phyloP scores from a whole-genome alignment of 2,113 vertebrate species.

The Podilymbus podiceps region DNA sequence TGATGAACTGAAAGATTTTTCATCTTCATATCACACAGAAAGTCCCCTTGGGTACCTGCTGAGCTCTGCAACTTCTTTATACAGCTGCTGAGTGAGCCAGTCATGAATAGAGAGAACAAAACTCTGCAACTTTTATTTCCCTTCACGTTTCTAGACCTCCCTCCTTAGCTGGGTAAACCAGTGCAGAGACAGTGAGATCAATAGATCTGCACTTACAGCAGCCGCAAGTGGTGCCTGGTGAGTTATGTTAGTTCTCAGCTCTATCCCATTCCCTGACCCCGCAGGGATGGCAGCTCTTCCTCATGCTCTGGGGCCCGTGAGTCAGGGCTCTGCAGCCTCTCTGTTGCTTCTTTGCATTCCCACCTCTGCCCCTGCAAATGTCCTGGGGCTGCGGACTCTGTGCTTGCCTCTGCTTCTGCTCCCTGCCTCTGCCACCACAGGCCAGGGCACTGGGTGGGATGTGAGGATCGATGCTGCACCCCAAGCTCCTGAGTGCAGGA shows the following conservation, averaged over 20 bases:
- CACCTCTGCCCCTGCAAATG: background rate
- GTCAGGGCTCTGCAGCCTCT: background rate
- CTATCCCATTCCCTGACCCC: fast-evolving
- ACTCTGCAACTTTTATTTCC: background rate
- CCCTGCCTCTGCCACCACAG: background rate
- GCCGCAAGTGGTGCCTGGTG: background rate
- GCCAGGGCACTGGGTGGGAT: background rate
- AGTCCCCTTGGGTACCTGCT: background rate
- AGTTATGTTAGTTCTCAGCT: background rate
- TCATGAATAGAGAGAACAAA: background rate
- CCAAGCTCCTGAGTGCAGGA: constrained; percentile 50
- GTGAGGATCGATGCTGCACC: background rate
- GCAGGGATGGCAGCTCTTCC: background rate
- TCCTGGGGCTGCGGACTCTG: fast-evolving
- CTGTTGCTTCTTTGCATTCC: background rate
- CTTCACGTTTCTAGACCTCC: background rate
- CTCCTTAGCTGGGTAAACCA: background rate
- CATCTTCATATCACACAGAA: background rate
- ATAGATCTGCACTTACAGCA: background rate
- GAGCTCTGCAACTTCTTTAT: background rate
- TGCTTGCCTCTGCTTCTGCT: background rate
- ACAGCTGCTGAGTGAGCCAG: background rate
- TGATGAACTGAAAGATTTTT: background rate
- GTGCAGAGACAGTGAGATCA: background rate
- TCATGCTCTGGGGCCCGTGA: background rate